Percentiles rank a stretch among this genome's conserved stretches.
These are phyloP conservation scores for Prunella strophiata DNA, from an alignment of 2,797 vertebrate genomes.

Conservation along the genomic window DNA sequence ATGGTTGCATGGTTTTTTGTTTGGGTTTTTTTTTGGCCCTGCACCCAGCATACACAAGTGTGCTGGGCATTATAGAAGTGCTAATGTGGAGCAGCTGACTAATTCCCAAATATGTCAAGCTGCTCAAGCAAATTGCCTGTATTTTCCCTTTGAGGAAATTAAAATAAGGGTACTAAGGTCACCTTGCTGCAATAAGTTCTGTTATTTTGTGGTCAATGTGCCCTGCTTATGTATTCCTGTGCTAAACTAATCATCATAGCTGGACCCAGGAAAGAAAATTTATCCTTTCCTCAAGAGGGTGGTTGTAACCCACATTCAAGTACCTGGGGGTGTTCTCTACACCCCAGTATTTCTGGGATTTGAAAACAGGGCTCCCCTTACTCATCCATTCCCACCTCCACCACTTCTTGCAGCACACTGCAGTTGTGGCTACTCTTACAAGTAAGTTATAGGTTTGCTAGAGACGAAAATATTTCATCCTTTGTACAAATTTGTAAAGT, in stretches of 20 bases:
- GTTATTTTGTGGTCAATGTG: not conserved
- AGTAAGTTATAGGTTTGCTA: not conserved
- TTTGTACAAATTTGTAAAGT: not conserved
- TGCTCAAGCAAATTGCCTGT: not conserved
- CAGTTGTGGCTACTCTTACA: not conserved
- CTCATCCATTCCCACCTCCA: not conserved
- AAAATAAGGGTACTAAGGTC: not conserved
- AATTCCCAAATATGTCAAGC: not conserved
- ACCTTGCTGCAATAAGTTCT: not conserved
- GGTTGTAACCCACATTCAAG: not conserved
- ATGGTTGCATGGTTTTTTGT: not conserved
- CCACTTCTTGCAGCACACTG: not conserved
- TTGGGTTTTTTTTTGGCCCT: not conserved
- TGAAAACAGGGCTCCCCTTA: not conserved
- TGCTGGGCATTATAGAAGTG: not conserved
- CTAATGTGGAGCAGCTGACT: not conserved
- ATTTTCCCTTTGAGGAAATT: not conserved
- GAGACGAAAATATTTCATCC: not conserved
- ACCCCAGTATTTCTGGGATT: not conserved
- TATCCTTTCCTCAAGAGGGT: not conserved
- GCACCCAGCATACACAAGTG: not conserved
- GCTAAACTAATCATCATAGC: not conserved
- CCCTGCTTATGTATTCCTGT: not conserved
- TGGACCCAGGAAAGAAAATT: not conserved
- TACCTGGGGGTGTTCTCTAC: not conserved